phyloP scores from a whole-genome alignment of 2,797 vertebrate species.

The Mormyrus hasselquistii region DNA sequence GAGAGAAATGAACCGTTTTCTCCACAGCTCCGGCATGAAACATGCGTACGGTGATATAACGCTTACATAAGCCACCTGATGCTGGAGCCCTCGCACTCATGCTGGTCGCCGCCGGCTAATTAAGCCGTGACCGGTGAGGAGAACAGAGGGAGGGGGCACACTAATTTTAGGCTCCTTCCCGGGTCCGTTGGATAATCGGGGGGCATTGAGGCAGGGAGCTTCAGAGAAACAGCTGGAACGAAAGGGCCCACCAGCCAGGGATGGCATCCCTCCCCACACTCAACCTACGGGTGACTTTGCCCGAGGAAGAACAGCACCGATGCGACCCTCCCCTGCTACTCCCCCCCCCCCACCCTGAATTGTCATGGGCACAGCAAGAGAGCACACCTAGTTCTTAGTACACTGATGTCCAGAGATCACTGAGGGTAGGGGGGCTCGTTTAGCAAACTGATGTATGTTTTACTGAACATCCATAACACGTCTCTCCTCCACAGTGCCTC shows the following conservation, averaged over 20 bases:
- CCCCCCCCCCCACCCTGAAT: background rate
- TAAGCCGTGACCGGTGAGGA: slow-evolving; percentile 49
- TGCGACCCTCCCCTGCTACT: too few species aligned
- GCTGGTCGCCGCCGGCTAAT: slow-evolving; percentile 51
- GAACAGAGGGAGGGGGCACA: slow-evolving; percentile 38
- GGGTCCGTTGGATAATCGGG: slow-evolving; percentile 35
- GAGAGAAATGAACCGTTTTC: slow-evolving; percentile 14
- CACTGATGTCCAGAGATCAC: background rate
- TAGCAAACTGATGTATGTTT: background rate
- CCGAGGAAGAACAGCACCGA: background rate
- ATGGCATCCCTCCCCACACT: background rate
- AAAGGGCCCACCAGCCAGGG: background rate
- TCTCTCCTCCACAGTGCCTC: background rate
- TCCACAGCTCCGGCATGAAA: slow-evolving; percentile 48
- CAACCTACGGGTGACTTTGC: slow-evolving; percentile 1
- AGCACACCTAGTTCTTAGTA: background rate
- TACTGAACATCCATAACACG: background rate
- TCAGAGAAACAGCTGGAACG: slow-evolving; percentile 21
- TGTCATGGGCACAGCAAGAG: background rate
- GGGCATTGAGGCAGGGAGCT: slow-evolving; percentile 20
- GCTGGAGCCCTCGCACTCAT: slow-evolving; percentile 25
- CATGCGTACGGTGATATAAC: slow-evolving; percentile 64
- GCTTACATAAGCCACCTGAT: slow-evolving; percentile 39
- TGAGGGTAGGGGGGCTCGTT: background rate
- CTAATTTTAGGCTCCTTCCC: slow-evolving; percentile 52